A percentile compares a stretch with the other conserved stretches of the same genome.
Evolutionary conservation across 2,797 vertebrate species (phyloP).

Genomic region (Mus spretus): DNA sequence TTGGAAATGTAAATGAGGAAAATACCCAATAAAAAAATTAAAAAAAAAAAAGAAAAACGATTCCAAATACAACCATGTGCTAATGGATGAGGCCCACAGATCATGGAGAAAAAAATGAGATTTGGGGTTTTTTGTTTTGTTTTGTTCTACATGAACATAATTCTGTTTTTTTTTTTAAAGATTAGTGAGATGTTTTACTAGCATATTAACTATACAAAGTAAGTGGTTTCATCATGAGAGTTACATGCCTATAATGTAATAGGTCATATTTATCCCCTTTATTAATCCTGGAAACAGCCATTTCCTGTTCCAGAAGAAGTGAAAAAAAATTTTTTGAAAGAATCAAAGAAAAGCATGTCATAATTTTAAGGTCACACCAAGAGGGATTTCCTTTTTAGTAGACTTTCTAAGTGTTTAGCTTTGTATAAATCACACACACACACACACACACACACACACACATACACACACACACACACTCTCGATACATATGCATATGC

Average conservation of each 20-base stretch:
- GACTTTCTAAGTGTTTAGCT: slow-evolving; percentile 21
- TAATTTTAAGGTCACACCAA: slow-evolving; percentile 26
- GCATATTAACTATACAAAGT: not conserved
- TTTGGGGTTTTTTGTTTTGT: not conserved
- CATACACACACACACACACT: no score
- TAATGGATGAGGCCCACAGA: slow-evolving; percentile 13
- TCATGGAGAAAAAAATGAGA: not conserved
- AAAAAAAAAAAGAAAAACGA: no score
- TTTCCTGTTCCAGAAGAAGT: not conserved
- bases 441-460: not conserved
- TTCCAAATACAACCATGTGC: slow-evolving; percentile 20
- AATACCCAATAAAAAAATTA: no score
- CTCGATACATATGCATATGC: no score
- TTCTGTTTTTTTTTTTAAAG: not conserved
- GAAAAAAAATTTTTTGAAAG: slow-evolving; percentile 24
- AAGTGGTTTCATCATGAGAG: not conserved
- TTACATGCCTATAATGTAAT: not conserved
- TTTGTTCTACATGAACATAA: not conserved
- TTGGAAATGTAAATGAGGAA: no score
- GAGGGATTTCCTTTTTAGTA: not conserved
- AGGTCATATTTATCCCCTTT: not conserved
- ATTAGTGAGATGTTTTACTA: not conserved
- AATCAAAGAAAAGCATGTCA: slow-evolving; percentile 17
- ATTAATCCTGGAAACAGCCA: not conserved
- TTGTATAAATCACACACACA: not conserved